phyloP scores from a whole-genome alignment of 2,888 invertebrate species.

The Stenotaenia linearis region DNA sequence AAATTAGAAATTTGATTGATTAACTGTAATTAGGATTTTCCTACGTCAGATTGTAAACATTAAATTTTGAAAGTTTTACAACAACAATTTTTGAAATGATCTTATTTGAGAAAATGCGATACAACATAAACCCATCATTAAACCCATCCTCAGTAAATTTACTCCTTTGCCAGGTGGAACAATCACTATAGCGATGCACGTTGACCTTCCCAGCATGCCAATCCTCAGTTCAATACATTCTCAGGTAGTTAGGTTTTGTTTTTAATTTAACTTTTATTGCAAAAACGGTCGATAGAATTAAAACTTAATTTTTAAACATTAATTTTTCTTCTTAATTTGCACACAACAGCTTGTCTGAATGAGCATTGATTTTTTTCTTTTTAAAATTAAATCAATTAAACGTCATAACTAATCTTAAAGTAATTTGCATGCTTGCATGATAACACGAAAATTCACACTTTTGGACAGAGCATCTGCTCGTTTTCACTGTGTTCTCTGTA shows the following conservation, averaged over 20 bases:
- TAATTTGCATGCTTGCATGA: not conserved
- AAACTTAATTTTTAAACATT: too few species aligned
- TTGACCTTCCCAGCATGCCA: conserved; percentile 26
- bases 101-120: not conserved
- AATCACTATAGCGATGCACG: conserved; percentile 19
- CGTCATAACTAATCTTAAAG: not conserved
- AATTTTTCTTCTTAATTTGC: not conserved
- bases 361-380: not conserved
- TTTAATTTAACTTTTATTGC: too few species aligned
- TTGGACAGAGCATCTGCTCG: not conserved
- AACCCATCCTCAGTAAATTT: conserved; percentile 13
- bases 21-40: not conserved
- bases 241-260: conserved; percentile 7
- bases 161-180: conserved; percentile 21
- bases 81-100: too few species aligned
- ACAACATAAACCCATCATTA: not conserved
- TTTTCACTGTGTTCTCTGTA: conserved; percentile 21
- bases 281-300: too few species aligned
- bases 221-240: not conserved
- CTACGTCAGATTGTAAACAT: too few species aligned
- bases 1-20: not conserved
- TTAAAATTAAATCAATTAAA: not conserved
- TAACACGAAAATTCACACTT: not conserved
- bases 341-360: not conserved
- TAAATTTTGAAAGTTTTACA: too few species aligned